A percentile compares a stretch with the other conserved stretches of the same genome.
phyloP scores from a whole-genome alignment of 2,888 invertebrate genomes.

The Leptopilina drosophilae region DNA sequence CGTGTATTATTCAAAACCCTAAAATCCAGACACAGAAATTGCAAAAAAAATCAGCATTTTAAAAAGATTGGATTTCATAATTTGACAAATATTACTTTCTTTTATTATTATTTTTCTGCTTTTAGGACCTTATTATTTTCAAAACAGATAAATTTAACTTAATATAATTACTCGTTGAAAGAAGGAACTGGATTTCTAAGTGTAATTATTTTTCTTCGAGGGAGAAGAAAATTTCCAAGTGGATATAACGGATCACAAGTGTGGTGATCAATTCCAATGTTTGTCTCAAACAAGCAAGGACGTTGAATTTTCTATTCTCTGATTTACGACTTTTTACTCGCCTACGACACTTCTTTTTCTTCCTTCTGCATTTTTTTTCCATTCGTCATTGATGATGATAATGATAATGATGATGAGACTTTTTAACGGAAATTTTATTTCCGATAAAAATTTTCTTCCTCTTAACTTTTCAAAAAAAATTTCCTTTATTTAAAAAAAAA shows the following conservation, averaged over 20 bases:
- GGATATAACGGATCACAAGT: conserved; percentile 5
- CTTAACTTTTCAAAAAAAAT: no score
- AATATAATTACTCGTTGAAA: background rate
- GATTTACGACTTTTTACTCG: conserved; percentile 15
- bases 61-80: background rate
- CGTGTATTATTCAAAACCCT: background rate
- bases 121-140: no score
- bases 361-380: background rate
- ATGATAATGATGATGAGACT: background rate
- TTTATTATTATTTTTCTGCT: no score
- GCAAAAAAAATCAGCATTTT: background rate
- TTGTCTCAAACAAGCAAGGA: conserved; percentile 19
- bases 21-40: background rate
- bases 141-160: no score
- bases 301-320: conserved; percentile 14
- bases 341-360: background rate
- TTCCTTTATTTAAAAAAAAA: no score
- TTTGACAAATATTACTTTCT: background rate
- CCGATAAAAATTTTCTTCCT: background rate
- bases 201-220: conserved; percentile 1
- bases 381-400: background rate
- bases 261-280: conserved; percentile 3
- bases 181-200: background rate
- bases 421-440: conserved; percentile 17
- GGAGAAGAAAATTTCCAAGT: background rate